Percentiles rank a stretch among this genome's conserved stretches.
Conservation (phyloP, 2,113 vertebrate genomes). For the Brevimyrus niger region DNA sequence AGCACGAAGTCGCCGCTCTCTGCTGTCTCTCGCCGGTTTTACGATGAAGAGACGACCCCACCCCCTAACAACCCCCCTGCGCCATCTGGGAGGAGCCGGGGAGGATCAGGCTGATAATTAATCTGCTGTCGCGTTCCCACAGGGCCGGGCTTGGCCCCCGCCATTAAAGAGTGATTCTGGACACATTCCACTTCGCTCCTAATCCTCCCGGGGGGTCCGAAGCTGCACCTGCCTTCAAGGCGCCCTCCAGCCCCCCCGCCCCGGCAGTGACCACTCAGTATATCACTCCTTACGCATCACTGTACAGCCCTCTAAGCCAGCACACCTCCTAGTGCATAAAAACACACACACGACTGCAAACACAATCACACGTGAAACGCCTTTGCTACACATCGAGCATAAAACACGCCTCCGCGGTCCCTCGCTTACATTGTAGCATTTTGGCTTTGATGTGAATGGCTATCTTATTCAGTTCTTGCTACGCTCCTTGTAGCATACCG, state of each 20-base stretch:
- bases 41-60: not conserved
- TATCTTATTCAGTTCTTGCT: not conserved
- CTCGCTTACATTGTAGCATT: not conserved
- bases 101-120: slow-evolving; percentile 45
- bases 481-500: not conserved
- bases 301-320: slow-evolving; percentile 8
- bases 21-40: not conserved
- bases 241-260: slow-evolving; percentile 36
- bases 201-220: slow-evolving; percentile 53
- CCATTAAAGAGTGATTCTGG: slow-evolving; percentile 67
- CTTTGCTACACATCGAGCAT: not conserved
- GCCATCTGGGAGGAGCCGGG: slow-evolving; percentile 36
- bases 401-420: not conserved
- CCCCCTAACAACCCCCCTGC: not conserved
- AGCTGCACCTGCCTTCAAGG: slow-evolving; percentile 51
- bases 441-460: not conserved
- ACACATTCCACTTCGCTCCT: slow-evolving; percentile 48
- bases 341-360: slow-evolving; percentile 40
- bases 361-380: slow-evolving; percentile 23
- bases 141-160: slow-evolving; percentile 46
- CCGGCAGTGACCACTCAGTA: not conserved
- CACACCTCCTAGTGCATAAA: slow-evolving; percentile 9
- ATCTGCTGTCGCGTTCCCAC: slow-evolving; percentile 45
- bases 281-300: slow-evolving; percentile 23
- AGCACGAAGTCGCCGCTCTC: not conserved